A percentile compares a stretch with the other conserved stretches of the same genome.
phyloP scores from a whole-genome alignment of 2,113 vertebrate species.

The Budorcas taxicolor region DNA sequence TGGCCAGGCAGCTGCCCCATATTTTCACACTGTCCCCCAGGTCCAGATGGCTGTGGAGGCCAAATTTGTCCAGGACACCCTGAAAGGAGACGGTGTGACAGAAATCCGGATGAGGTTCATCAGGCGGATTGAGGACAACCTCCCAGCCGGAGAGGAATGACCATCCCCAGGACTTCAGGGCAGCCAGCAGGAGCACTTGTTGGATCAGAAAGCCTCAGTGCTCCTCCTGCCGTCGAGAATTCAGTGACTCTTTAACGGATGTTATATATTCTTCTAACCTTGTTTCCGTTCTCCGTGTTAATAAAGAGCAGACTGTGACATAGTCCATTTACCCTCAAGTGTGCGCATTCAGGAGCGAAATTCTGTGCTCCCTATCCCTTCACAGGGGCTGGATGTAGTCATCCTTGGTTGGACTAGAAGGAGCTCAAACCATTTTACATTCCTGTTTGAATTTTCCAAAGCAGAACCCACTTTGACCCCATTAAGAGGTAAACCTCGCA shows the following conservation, averaged over 20 bases:
- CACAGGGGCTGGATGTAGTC: not conserved
- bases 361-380: constrained; percentile 43
- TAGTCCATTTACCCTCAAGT: constrained; percentile 55
- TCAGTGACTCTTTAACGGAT: constrained; percentile 71
- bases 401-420: constrained; percentile 50
- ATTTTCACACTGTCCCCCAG: constrained; percentile 71
- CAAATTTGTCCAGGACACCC: constrained; percentile 93
- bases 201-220: constrained; percentile 30
- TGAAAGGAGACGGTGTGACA: constrained; percentile 95
- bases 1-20: not conserved
- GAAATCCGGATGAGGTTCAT: constrained; percentile 99
- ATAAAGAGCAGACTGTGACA: constrained; percentile 64
- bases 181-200: constrained; percentile 29
- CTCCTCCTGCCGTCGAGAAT: constrained; percentile 38
- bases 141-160: constrained; percentile 97
- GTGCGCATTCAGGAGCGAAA: constrained; percentile 36
- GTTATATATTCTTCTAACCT: constrained; percentile 70
- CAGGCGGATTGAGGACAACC: constrained; percentile 97
- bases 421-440: constrained; percentile 55
- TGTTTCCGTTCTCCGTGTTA: constrained; percentile 63
- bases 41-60: constrained; percentile 99
- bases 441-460: constrained; percentile 64
- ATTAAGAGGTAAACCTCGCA: constrained; percentile 2
- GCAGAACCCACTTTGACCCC: constrained; percentile 38
- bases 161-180: constrained; percentile 21